Evolutionary conservation across 2,113 vertebrate species (phyloP).

Genomic region (Malurus cyaneus): DNA sequence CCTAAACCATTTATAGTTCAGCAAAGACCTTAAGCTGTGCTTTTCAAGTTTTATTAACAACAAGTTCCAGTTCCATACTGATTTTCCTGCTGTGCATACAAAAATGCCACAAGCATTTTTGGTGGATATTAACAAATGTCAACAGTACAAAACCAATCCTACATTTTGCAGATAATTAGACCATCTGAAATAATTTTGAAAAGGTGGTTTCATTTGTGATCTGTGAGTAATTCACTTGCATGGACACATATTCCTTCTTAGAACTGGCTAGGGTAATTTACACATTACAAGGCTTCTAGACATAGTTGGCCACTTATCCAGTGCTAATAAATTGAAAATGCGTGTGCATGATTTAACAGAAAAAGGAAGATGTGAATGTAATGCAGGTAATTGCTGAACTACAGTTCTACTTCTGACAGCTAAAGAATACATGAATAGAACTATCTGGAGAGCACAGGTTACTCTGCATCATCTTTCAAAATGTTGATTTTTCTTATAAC

Average conservation of each 20-base stretch:
- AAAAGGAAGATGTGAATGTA: constrained; percentile 37
- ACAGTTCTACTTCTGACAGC: neutral
- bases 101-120: constrained; percentile 64
- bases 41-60: constrained; percentile 72
- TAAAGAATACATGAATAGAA: constrained; percentile 11
- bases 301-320: constrained; percentile 29
- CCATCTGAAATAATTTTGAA: constrained; percentile 60
- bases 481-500: constrained; percentile 5
- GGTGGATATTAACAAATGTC: constrained; percentile 64
- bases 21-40: constrained; percentile 61
- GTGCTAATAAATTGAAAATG: constrained; percentile 56
- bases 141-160: constrained; percentile 47
- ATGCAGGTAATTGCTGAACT: constrained; percentile 42
- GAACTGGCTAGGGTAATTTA: constrained; percentile 53
- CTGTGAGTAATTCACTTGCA: constrained; percentile 65
- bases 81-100: constrained; percentile 59
- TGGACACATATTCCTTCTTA: constrained; percentile 35
- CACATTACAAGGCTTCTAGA: constrained; percentile 54
- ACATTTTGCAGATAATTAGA: constrained; percentile 61
- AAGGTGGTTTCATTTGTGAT: constrained; percentile 65
- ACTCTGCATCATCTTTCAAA: constrained; percentile 4
- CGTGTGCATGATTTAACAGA: constrained; percentile 57
- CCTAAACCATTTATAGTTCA: constrained; percentile 54
- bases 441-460: neutral
- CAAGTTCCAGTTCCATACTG: constrained; percentile 51